Percentiles rank a stretch among this genome's conserved stretches.
phyloP scores from a whole-genome alignment of 2,888 invertebrate genomes.

The Apamea epomidion region DNA sequence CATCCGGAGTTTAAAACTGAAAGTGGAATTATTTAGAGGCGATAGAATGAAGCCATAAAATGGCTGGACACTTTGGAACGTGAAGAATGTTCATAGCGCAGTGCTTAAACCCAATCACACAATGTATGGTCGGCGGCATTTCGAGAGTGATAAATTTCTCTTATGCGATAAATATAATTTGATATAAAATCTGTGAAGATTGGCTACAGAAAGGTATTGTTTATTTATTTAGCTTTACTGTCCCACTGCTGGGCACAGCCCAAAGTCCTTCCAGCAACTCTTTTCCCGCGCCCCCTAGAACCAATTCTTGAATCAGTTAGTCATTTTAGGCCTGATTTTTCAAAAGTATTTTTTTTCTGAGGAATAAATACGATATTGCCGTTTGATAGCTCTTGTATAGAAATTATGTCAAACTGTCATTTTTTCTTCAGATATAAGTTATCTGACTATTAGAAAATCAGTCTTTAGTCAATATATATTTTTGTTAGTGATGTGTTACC shows the following conservation, averaged over 20 bases:
- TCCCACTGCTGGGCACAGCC: neutral
- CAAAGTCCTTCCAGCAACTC: neutral
- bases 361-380: too few relatives aligned
- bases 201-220: neutral
- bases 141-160: constrained; percentile 42
- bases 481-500: neutral
- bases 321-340: too few relatives aligned
- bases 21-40: constrained; percentile 66
- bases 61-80: constrained; percentile 63
- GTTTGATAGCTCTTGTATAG: neutral
- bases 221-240: neutral
- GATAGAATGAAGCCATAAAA: constrained; percentile 71
- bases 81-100: constrained; percentile 69
- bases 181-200: neutral
- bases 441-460: neutral
- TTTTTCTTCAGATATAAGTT: neutral
- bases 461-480: neutral
- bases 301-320: neutral
- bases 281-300: neutral
- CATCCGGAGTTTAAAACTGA: constrained; percentile 48
- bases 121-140: constrained; percentile 55
- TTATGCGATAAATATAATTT: constrained; percentile 20
- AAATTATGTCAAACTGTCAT: neutral
- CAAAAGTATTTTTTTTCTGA: too few relatives aligned
- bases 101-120: constrained; percentile 68